Percentiles rank a stretch among this genome's conserved stretches.
phyloP scores from a whole-genome alignment of 2,113 vertebrate species.

The Calypte anna region DNA sequence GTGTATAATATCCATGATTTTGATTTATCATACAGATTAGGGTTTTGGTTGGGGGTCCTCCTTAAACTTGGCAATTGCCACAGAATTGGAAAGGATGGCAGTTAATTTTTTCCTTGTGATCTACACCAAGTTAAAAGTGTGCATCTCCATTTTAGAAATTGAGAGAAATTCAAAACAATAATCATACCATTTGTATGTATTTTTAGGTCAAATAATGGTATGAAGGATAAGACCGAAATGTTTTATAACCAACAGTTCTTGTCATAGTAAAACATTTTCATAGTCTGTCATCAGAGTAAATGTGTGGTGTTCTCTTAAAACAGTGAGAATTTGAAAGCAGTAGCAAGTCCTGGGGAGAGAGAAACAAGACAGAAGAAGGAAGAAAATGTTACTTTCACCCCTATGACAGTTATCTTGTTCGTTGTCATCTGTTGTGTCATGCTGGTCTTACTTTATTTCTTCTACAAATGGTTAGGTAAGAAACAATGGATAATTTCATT shows the following conservation, averaged over 20 bases:
- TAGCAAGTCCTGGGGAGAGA: constrained; percentile 34
- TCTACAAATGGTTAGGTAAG: constrained; percentile 93
- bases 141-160: neutral
- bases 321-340: constrained; percentile 81
- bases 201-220: neutral
- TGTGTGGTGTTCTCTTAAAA: neutral
- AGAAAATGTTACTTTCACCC: constrained; percentile 83
- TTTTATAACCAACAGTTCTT: neutral
- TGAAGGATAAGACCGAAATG: neutral
- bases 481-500: neutral
- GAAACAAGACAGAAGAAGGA: constrained; percentile 74
- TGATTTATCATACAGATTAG: neutral
- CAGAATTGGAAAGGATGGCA: neutral
- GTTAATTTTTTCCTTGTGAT: neutral
- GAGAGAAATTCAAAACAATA: neutral
- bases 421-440: constrained; percentile 90
- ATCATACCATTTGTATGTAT: neutral
- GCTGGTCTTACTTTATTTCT: constrained; percentile 94
- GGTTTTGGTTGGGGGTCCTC: neutral
- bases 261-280: neutral
- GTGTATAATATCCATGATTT: neutral
- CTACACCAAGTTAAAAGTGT: neutral
- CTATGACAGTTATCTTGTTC: constrained; percentile 87
- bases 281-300: neutral
- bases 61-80: neutral